Conservation (phyloP, 2,888 invertebrate genomes). For the Eupsilia transversa region DNA sequence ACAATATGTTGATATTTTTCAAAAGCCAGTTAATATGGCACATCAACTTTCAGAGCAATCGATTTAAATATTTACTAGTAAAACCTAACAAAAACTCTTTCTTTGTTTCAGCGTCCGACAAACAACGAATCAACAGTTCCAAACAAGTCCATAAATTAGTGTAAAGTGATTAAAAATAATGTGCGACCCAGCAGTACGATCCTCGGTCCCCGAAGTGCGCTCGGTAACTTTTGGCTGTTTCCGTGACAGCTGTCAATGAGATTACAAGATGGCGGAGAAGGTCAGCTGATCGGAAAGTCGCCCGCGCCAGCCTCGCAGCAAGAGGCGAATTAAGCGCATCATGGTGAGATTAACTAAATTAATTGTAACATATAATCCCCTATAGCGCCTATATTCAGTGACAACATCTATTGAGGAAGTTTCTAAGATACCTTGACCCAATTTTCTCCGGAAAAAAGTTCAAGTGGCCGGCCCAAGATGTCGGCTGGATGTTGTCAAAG, state of each 20-base stretch:
- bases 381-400: conserved; percentile 9
- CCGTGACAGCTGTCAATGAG: conserved; percentile 80
- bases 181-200: conserved; percentile 68
- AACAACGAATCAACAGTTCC: conserved; percentile 59
- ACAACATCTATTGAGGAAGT: conserved; percentile 22
- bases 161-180: conserved; percentile 66
- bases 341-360: conserved; percentile 80
- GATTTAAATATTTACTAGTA: background rate
- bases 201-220: conserved; percentile 55
- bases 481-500: conserved; percentile 37
- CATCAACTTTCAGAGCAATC: background rate
- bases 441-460: conserved; percentile 30
- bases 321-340: conserved; percentile 87
- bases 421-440: conserved; percentile 39
- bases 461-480: conserved; percentile 37
- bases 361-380: conserved; percentile 33
- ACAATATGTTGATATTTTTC: background rate
- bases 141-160: conserved; percentile 46
- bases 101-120: conserved; percentile 66
- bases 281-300: conserved; percentile 88
- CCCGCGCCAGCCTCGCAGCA: conserved; percentile 84
- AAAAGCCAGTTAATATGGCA: background rate
- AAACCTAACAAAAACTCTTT: conserved; percentile 28
- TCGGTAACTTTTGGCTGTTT: conserved; percentile 70
- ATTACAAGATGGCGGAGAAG: conserved; percentile 86